Percentiles rank a stretch among this genome's conserved stretches.
Evolutionary conservation across 1,140 invertebrate genomes (phyloP).

Genomic region (Sycophaga agraensis): DNA sequence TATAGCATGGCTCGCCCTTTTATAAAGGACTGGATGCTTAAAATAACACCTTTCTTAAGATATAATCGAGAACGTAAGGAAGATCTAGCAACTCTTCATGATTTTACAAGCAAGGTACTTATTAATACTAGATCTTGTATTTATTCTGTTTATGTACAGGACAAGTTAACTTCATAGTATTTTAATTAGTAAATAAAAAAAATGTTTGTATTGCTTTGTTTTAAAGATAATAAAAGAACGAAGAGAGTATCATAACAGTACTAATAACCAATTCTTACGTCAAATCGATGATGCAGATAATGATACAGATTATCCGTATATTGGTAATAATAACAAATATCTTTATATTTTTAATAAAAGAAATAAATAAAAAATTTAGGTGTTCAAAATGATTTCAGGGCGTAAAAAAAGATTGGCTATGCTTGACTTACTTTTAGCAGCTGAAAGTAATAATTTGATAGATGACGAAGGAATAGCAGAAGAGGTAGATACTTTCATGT

Average conservation of each 20-base stretch:
- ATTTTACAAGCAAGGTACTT: slow-evolving; percentile 64
- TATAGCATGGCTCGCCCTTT: slow-evolving; percentile 61
- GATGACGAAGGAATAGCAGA: slow-evolving; percentile 71
- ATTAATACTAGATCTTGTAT: background rate
- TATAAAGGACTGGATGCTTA: slow-evolving; percentile 54
- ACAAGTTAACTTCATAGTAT: too few relatives aligned
- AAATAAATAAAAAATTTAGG: background rate
- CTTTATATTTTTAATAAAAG: background rate
- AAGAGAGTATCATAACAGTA: slow-evolving; percentile 39
- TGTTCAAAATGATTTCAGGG: slow-evolving; percentile 20
- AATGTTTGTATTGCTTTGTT: background rate
- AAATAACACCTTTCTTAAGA: slow-evolving; percentile 38
- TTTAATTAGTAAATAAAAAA: too few relatives aligned
- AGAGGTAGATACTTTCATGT: slow-evolving; percentile 84
- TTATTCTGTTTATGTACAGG: background rate
- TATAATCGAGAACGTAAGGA: slow-evolving; percentile 56
- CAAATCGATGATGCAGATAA: background rate
- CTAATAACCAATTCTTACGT: slow-evolving; percentile 26
- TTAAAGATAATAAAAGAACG: slow-evolving; percentile 43
- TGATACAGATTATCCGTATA: background rate
- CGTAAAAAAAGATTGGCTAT: slow-evolving; percentile 70
- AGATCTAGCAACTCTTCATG: slow-evolving; percentile 67
- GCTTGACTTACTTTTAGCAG: slow-evolving; percentile 76
- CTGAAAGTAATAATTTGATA: slow-evolving; percentile 57
- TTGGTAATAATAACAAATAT: too few relatives aligned